A percentile compares a stretch with the other conserved stretches of the same genome.
These are phyloP conservation scores for Zosterops pallidus DNA, from an alignment of 2,113 vertebrate genomes.

Conservation along the genomic window DNA sequence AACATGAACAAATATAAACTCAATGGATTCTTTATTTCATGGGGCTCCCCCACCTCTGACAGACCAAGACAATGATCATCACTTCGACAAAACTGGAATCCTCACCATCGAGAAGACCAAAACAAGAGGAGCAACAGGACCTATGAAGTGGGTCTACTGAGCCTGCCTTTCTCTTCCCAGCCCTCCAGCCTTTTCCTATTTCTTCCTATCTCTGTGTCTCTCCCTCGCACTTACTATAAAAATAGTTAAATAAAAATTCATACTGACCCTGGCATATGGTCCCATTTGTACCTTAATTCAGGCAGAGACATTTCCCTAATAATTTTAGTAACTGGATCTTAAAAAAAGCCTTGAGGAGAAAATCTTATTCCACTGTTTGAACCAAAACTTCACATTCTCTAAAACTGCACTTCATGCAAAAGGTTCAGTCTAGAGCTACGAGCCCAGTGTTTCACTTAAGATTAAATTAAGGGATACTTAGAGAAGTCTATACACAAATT, in stretches of 20 bases:
- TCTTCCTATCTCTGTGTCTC: background rate
- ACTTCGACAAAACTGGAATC: background rate
- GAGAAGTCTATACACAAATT: background rate
- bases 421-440: background rate
- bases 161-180: background rate
- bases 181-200: background rate
- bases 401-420: background rate
- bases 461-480: background rate
- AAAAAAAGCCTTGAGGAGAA: background rate
- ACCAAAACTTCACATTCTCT: background rate
- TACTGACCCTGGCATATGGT: background rate
- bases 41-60: background rate
- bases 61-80: background rate
- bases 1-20: background rate
- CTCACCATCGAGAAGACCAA: background rate
- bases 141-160: background rate
- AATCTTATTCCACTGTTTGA: background rate
- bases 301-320: background rate
- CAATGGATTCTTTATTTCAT: background rate
- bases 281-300: background rate
- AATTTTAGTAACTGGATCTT: background rate
- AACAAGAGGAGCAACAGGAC: background rate
- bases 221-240: background rate
- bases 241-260: background rate
- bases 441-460: background rate